These are phyloP conservation scores for Cettia cetti DNA, from an alignment of 2,113 vertebrate genomes.

Conservation along the genomic window DNA sequence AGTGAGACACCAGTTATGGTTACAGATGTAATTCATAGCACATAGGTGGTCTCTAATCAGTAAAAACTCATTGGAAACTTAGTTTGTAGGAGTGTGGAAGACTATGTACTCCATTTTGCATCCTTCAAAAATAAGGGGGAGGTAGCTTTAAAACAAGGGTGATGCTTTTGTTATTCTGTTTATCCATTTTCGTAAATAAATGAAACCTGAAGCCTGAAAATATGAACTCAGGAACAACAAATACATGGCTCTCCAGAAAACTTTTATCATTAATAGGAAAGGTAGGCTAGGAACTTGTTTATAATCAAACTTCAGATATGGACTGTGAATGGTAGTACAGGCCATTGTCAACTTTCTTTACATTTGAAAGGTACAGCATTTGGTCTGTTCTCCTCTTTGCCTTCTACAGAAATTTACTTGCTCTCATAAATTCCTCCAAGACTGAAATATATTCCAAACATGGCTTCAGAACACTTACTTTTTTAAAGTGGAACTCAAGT, in stretches of 20 bases:
- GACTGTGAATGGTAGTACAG: neutral
- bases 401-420: neutral
- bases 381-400: neutral
- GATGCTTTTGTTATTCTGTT: neutral
- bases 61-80: neutral
- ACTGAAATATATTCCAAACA: neutral
- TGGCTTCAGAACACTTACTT: neutral
- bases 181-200: neutral
- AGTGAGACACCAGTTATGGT: neutral
- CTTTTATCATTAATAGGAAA: neutral
- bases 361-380: neutral
- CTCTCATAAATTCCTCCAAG: neutral
- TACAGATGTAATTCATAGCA: neutral
- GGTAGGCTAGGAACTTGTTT: neutral
- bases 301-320: neutral
- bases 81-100: neutral
- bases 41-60: fast-evolving
- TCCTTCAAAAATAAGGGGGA: neutral
- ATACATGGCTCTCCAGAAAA: neutral
- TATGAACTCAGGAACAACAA: neutral
- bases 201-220: neutral
- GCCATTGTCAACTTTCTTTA: neutral
- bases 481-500: neutral
- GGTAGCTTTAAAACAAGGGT: neutral
- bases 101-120: neutral